These are phyloP conservation scores for Ditula angustiorana DNA, from an alignment of 2,888 invertebrate species.

Conservation along the genomic window DNA sequence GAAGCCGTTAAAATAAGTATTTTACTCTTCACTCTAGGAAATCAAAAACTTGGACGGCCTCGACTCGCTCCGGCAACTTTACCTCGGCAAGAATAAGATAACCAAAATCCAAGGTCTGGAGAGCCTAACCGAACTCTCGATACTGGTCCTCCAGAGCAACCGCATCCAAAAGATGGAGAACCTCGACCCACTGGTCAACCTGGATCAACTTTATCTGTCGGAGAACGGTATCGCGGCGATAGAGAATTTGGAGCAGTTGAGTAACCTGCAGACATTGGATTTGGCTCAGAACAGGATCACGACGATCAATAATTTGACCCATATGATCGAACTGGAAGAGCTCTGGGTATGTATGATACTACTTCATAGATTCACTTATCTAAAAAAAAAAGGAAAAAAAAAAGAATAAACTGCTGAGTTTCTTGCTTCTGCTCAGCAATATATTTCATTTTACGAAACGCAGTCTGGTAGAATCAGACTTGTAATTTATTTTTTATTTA, in stretches of 20 bases:
- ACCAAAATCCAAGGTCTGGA: constrained; percentile 93
- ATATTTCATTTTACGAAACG: too few species aligned
- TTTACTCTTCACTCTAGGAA: constrained; percentile 77
- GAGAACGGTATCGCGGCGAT: constrained; percentile 95
- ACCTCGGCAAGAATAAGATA: constrained; percentile 98
- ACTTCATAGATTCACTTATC: background rate
- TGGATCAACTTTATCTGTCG: constrained; percentile 96
- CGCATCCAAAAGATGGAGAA: constrained; percentile 95
- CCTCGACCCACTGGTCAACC: constrained; percentile 88
- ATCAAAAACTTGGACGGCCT: constrained; percentile 95
- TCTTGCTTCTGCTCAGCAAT: too few species aligned
- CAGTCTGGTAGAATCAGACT: too few species aligned
- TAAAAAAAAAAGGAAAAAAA: too few species aligned
- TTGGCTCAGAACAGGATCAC: constrained; percentile 95
- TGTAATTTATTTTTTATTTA: too few species aligned
- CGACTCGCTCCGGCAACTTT: constrained; percentile 91
- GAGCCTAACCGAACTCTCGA: constrained; percentile 88
- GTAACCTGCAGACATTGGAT: constrained; percentile 93
- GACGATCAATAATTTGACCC: constrained; percentile 90
- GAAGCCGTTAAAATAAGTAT: too few species aligned
- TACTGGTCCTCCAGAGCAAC: constrained; percentile 96
- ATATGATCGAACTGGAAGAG: constrained; percentile 93
- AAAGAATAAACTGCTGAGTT: too few species aligned
- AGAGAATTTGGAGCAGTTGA: constrained; percentile 90
- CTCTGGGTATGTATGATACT: constrained; percentile 93